Evolutionary conservation across 92 coral and sea anemone genomes (phyloP).

Genomic region (Isaurus tuberculatus): DNA sequence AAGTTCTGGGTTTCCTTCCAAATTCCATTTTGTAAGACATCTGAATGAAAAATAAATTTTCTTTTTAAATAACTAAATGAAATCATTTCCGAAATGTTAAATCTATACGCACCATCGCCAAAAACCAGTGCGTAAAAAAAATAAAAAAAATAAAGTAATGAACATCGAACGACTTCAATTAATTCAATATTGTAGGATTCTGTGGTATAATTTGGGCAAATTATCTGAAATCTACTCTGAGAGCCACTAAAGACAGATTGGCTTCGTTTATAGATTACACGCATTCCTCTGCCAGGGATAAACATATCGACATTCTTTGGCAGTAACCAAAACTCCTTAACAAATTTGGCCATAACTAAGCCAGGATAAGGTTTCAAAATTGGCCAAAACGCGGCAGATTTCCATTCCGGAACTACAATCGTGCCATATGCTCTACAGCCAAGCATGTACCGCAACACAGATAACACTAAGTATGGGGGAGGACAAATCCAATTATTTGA

Average conservation of each 20-base stretch:
- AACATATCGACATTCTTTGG: constrained; percentile 23
- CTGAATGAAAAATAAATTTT: background rate
- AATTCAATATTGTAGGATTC: no score
- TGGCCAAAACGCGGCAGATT: constrained; percentile 27
- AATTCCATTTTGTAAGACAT: background rate
- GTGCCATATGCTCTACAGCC: background rate
- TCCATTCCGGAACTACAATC: background rate
- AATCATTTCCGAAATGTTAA: no score
- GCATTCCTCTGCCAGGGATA: constrained; percentile 39
- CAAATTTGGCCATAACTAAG: background rate
- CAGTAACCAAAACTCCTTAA: constrained; percentile 26
- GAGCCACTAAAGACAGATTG: constrained; percentile 27
- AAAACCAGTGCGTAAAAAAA: no score
- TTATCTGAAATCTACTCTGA: no score
- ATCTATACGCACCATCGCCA: no score
- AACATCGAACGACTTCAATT: no score
- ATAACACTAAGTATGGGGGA: background rate
- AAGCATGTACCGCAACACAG: background rate
- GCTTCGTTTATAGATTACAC: background rate
- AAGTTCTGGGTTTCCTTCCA: background rate
- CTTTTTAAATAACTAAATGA: no score
- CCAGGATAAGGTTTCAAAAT: constrained; percentile 30
- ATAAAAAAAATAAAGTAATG: no score
- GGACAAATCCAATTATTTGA: background rate
- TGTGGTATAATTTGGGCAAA: no score